These are phyloP conservation scores for Chrysomela aeneicollis DNA, from an alignment of 2,888 invertebrate species.

Conservation along the genomic window DNA sequence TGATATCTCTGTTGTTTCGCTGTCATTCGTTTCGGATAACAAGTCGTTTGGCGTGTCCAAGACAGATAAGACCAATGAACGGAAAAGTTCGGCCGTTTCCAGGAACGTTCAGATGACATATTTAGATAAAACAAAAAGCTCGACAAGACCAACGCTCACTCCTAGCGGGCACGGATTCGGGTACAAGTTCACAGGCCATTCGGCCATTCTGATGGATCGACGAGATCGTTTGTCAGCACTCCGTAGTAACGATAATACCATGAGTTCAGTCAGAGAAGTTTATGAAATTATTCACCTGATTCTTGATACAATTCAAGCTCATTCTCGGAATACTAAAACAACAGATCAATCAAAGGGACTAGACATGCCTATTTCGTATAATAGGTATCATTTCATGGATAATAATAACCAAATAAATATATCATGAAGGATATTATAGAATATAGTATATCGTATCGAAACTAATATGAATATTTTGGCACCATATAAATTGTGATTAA, in stretches of 20 bases:
- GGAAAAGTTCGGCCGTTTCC: constrained; percentile 41
- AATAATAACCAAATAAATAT: too few species aligned
- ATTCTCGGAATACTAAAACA: too few species aligned
- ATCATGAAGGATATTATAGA: too few species aligned
- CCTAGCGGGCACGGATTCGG: constrained; percentile 46
- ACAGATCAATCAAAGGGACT: too few species aligned
- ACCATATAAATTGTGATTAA: too few species aligned
- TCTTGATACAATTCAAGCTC: too few species aligned
- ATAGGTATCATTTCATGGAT: too few species aligned
- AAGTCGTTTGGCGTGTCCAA: constrained; percentile 24
- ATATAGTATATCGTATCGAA: too few species aligned
- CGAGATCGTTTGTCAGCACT: neutral
- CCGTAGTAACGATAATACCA: neutral
- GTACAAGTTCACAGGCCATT: constrained; percentile 51
- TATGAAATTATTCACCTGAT: constrained; percentile 23
- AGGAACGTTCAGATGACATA: constrained; percentile 53
- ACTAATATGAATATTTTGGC: too few species aligned
- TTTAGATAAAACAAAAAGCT: constrained; percentile 57
- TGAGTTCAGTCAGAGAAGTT: too few species aligned
- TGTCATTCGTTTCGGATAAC: constrained; percentile 8
- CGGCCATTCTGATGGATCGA: constrained; percentile 16
- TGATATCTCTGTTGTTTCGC: constrained; percentile 1
- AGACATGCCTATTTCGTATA: too few species aligned
- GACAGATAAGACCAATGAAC: constrained; percentile 43
- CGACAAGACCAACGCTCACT: constrained; percentile 56